Conservation (phyloP, 2,888 invertebrate genomes). For the Blastobasis adustella region DNA sequence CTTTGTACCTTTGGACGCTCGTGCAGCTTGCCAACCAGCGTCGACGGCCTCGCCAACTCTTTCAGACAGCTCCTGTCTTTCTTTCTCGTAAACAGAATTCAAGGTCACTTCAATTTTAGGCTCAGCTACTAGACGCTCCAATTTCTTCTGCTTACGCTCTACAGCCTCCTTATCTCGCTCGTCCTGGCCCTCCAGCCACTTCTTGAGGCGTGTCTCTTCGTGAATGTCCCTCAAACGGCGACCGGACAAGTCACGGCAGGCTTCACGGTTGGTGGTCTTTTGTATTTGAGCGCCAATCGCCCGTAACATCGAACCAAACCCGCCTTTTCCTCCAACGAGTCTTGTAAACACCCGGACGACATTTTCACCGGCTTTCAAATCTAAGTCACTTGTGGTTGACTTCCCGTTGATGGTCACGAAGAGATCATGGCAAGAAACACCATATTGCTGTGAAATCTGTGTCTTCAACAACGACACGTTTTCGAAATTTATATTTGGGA, state of each 20-base stretch:
- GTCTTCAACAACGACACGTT: slow-evolving; percentile 39
- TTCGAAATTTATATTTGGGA: slow-evolving; percentile 23
- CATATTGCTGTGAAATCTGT: slow-evolving; percentile 47
- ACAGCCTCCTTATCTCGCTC: slow-evolving; percentile 86
- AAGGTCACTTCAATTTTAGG: slow-evolving; percentile 87
- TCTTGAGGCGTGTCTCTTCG: slow-evolving; percentile 94
- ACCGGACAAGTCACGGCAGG: slow-evolving; percentile 97
- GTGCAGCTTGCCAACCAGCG: slow-evolving; percentile 83
- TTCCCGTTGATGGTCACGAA: slow-evolving; percentile 75
- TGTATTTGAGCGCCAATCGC: slow-evolving; percentile 99
- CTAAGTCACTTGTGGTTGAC: slow-evolving; percentile 26
- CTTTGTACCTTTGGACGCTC: slow-evolving; percentile 38
- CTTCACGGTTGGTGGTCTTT: slow-evolving; percentile 97
- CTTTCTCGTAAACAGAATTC: slow-evolving; percentile 84
- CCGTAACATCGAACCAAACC: slow-evolving; percentile 99
- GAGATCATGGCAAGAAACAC: slow-evolving; percentile 50
- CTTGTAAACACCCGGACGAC: slow-evolving; percentile 75
- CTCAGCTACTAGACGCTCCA: slow-evolving; percentile 84
- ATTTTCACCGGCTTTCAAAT: slow-evolving; percentile 40
- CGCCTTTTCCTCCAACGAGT: slow-evolving; percentile 92
- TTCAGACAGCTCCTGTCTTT: slow-evolving; percentile 84
- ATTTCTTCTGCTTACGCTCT: slow-evolving; percentile 83
- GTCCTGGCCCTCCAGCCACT: slow-evolving; percentile 91
- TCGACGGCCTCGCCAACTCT: slow-evolving; percentile 89
- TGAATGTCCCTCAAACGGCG: slow-evolving; percentile 96